Evolutionary conservation across 2,797 vertebrate genomes (phyloP).

Genomic region (Acanthopagrus latus): DNA sequence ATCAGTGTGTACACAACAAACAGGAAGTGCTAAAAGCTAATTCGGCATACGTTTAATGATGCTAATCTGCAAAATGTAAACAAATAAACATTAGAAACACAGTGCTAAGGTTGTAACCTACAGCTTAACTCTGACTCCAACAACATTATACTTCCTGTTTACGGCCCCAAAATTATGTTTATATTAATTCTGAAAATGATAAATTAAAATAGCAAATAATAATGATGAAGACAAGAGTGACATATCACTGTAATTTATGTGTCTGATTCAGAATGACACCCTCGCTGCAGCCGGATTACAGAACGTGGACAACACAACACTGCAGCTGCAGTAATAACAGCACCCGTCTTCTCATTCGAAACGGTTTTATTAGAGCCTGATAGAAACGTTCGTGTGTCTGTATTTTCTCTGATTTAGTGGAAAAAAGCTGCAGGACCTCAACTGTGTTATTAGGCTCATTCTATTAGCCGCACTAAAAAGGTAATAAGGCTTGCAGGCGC

Average conservation of each 20-base stretch:
- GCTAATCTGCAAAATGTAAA: not conserved
- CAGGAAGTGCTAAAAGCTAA: not conserved
- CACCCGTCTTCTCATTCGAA: not conserved
- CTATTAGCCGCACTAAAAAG: conserved; percentile 74
- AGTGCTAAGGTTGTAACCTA: too few species aligned
- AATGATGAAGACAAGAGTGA: not conserved
- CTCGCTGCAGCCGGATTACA: not conserved
- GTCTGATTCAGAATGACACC: not conserved
- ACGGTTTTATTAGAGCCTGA: conserved; percentile 28
- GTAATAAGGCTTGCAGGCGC: conserved; percentile 69
- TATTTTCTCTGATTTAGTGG: conserved; percentile 47
- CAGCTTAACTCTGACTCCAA: too few species aligned
- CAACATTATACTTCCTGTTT: too few species aligned
- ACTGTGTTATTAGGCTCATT: conserved; percentile 71
- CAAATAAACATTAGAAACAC: not conserved
- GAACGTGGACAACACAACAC: not conserved
- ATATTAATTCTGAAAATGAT: not conserved
- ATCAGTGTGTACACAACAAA: not conserved
- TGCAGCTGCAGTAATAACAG: conserved; percentile 11
- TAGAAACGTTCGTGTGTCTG: conserved; percentile 16
- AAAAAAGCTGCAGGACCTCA: conserved; percentile 55
- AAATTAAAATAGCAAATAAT: not conserved
- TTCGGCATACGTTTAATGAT: not conserved
- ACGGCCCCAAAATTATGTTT: too few species aligned
- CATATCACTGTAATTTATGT: not conserved